Conservation (phyloP, 1,140 invertebrate species). For the Hylyphantes graminicola region DNA sequence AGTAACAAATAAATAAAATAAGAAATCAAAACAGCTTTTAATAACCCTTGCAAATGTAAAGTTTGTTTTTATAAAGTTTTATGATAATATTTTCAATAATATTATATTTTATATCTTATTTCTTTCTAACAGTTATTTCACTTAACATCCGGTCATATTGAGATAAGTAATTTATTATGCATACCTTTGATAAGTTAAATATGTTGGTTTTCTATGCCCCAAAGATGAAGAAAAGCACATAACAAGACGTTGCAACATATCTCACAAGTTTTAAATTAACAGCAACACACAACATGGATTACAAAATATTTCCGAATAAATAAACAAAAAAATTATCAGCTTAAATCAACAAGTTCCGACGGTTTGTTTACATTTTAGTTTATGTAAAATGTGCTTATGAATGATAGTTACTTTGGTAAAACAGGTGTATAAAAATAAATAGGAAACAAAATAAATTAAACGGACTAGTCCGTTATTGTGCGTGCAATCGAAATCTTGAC, state of each 20-base stretch:
- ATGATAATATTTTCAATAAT: too few species aligned
- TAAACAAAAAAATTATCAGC: background rate
- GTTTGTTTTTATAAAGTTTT: too few species aligned
- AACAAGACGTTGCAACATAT: conserved; percentile 13
- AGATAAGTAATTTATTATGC: too few species aligned
- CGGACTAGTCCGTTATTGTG: background rate
- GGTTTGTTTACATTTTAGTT: conserved; percentile 22
- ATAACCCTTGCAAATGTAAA: too few species aligned
- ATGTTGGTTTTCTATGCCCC: background rate
- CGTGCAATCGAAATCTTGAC: background rate
- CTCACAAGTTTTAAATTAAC: background rate
- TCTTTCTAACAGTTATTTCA: too few species aligned
- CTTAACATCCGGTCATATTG: too few species aligned
- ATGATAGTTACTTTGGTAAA: conserved; percentile 10
- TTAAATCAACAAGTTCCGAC: conserved; percentile 11
- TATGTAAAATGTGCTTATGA: background rate
- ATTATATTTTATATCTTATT: too few species aligned
- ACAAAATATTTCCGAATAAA: background rate
- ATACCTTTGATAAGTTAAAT: background rate
- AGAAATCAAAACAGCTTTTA: too few species aligned
- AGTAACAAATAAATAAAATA: too few species aligned
- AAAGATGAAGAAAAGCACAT: conserved; percentile 1
- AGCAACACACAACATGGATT: background rate
- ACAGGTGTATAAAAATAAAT: background rate
- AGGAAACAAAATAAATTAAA: background rate